Conservation (phyloP, 1,140 invertebrate genomes). For the Cyclargus thomasi region DNA sequence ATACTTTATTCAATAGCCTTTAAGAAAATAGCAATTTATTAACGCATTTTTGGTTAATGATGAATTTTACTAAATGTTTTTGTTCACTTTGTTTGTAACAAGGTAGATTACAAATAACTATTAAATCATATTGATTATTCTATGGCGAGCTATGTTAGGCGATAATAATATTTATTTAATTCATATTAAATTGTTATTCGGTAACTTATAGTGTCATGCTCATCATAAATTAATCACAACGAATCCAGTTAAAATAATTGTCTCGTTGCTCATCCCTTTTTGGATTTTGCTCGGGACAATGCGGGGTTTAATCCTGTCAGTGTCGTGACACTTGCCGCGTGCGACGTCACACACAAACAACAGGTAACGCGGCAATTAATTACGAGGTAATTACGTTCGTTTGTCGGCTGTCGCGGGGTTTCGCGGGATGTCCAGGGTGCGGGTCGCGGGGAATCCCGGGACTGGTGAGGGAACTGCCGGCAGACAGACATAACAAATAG, state of each 20-base stretch:
- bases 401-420: not conserved
- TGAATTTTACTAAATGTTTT: too few species aligned
- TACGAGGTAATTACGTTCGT: constrained; percentile 12
- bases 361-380: constrained; percentile 6
- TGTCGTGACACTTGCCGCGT: not conserved
- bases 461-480: too few species aligned
- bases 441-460: not conserved
- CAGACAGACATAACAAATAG: not conserved
- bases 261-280: not conserved
- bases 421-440: not conserved
- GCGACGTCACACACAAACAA: constrained; percentile 4
- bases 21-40: too few species aligned
- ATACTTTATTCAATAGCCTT: too few species aligned
- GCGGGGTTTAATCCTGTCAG: not conserved
- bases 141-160: too few species aligned
- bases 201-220: too few species aligned
- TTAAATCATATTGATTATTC: too few species aligned
- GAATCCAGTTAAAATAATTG: not conserved
- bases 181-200: too few species aligned
- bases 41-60: too few species aligned
- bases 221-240: not conserved
- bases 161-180: too few species aligned
- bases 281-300: not conserved
- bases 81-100: too few species aligned
- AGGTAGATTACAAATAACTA: too few species aligned